Percentiles rank a stretch among this genome's conserved stretches.
These are phyloP conservation scores for Enhydra lutris DNA, from an alignment of 2,113 vertebrate species.

Conservation along the genomic window DNA sequence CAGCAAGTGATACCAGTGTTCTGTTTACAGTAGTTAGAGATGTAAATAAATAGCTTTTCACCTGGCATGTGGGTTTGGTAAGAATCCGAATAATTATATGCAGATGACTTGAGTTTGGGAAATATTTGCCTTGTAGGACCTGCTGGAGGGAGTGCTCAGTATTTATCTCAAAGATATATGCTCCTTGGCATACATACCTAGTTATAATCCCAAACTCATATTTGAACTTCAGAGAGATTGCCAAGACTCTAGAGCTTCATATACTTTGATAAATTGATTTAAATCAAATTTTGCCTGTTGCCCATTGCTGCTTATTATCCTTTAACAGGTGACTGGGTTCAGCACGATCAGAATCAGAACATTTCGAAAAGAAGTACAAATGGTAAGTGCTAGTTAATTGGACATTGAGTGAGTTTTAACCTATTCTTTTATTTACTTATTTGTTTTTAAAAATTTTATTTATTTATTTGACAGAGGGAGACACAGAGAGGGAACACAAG, in stretches of 20 bases:
- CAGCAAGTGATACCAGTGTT: background rate
- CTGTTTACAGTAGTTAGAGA: background rate
- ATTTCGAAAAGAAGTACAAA: conserved; percentile 45
- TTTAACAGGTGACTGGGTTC: conserved; percentile 77
- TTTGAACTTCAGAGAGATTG: background rate
- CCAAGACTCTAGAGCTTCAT: background rate
- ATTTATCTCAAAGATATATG: background rate
- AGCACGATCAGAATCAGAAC: conserved; percentile 62
- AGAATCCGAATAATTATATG: background rate
- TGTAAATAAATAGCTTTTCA: background rate
- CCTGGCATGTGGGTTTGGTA: background rate
- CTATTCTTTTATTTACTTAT: too few relatives aligned
- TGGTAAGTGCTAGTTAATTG: conserved; percentile 52
- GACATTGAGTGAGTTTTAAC: background rate
- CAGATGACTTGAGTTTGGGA: background rate
- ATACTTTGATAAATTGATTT: background rate
- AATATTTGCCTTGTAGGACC: background rate
- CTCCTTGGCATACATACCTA: background rate
- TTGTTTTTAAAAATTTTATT: too few relatives aligned
- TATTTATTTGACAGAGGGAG: too few relatives aligned
- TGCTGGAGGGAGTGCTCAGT: background rate
- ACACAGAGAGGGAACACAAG: too few relatives aligned
- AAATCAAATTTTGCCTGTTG: background rate
- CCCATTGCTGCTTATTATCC: background rate
- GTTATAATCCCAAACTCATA: background rate